Base-by-base conservation (phyloP, 2,888 invertebrate genomes). In the Incurvaria masculella region DNA sequence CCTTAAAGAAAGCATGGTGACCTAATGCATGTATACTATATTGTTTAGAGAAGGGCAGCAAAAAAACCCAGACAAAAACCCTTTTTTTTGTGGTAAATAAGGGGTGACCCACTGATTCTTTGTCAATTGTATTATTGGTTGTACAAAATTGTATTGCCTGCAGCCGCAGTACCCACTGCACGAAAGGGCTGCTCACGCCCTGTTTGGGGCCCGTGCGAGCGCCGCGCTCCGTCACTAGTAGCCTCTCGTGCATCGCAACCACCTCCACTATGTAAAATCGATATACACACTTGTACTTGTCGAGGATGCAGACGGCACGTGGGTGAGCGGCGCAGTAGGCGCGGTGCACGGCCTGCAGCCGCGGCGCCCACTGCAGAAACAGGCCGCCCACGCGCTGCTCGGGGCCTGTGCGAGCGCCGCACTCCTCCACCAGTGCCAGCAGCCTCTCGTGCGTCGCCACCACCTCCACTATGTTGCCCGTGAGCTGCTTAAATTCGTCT, bases 311-410 rank as follows among this genome's bases (percentile, higher is more conserved):
- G 43, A 96, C 96, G 54, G 97, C 97, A 69, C 87, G 86, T 1
- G 98, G 98, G 81, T 99, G 98, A 56, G 93, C 87, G 49, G 88
- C 85, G 72, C 97, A 97, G 69, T 98, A 99, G 14, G 82, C 80
- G 61, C 89, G 87, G 67, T 97, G 94, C 11, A 94, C 87, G 55
- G 81, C 76, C 72, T 96, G 94, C 56, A 94, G 83, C 62, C 84
- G 82, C 18, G 91, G 86, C 4, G 93, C 93, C 72, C 88, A 86
- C 50, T 88, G 88, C 51, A 99, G 73, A 68, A 98, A 97, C 11
- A 96, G 78, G 57, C 92, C 94, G 2, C 99, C 99, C 17, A 95
- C 89, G 58, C 92, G 82, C 67, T 96, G 94, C 54, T 92, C 89
- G 6, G 81, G 74, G 3, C 86, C 84, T 44, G 85, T 82, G 59